phyloP scores from a whole-genome alignment of 2,797 vertebrate species.

The Anguilla marmorata region DNA sequence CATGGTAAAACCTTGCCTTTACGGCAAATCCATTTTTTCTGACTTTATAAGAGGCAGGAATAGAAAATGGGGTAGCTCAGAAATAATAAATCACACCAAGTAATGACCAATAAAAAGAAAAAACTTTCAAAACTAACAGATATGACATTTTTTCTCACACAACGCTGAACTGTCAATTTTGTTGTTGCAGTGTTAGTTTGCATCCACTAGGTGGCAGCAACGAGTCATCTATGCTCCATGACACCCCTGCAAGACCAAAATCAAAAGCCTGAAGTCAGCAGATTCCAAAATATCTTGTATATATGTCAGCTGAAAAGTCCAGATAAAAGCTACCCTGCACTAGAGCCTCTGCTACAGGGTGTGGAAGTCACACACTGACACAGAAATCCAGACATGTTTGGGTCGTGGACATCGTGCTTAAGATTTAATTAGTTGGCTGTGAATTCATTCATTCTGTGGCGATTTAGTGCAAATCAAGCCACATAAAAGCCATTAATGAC shows the following conservation, averaged over 20 bases:
- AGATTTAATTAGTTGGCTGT: slow-evolving; percentile 17
- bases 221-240: neutral
- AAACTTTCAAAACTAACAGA: neutral
- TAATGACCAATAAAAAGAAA: neutral
- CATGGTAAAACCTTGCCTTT: slow-evolving; percentile 13
- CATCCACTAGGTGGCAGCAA: slow-evolving; percentile 22
- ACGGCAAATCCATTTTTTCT: neutral
- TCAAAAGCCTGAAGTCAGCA: slow-evolving; percentile 20
- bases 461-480: neutral
- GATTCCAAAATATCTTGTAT: slow-evolving; percentile 20
- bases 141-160: neutral
- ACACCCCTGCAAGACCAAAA: neutral
- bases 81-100: slow-evolving; percentile 9
- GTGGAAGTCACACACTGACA: neutral
- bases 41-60: neutral
- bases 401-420: neutral
- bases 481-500: slow-evolving; percentile 1
- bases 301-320: slow-evolving; percentile 11
- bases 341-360: neutral
- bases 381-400: neutral
- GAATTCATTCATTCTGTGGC: neutral
- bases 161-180: neutral
- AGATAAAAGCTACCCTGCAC: slow-evolving; percentile 5
- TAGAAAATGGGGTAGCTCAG: slow-evolving; percentile 8
- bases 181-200: slow-evolving; percentile 25